phyloP scores from a whole-genome alignment of 1,140 invertebrate genomes.

The Panagrolaimus sp. region DNA sequence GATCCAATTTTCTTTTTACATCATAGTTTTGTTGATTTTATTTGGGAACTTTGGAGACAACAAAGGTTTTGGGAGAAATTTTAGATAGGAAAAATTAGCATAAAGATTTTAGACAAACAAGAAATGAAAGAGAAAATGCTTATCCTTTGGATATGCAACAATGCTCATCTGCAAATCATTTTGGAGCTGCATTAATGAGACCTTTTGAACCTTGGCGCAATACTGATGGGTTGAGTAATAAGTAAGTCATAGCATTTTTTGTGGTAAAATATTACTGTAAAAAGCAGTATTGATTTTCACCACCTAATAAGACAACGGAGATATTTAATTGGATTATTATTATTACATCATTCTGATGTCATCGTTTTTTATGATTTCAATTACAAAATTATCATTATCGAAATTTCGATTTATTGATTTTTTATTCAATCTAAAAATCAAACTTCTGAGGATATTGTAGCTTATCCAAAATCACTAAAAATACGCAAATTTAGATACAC shows the following conservation, averaged over 20 bases:
- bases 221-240: constrained; percentile 47
- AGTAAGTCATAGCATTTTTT: constrained; percentile 17
- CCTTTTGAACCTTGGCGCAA: constrained; percentile 42
- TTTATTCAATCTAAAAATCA: constrained; percentile 28
- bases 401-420: neutral
- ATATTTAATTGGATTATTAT: too few relatives aligned
- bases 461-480: neutral
- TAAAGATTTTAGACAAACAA: constrained; percentile 34
- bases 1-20: constrained; percentile 55
- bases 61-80: too few relatives aligned
- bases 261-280: too few relatives aligned
- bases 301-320: too few relatives aligned
- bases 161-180: constrained; percentile 43
- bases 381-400: constrained; percentile 23
- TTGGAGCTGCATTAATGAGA: constrained; percentile 37
- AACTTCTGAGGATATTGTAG: neutral
- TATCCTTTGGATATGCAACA: constrained; percentile 38
- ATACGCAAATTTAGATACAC: constrained; percentile 33
- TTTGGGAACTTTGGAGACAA: constrained; percentile 56
- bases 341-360: constrained; percentile 53
- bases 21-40: constrained; percentile 59
- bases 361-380: constrained; percentile 22
- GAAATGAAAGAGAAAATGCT: constrained; percentile 32
- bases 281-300: too few relatives aligned
- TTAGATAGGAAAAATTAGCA: too few relatives aligned